Evolutionary conservation across 2,797 vertebrate species (phyloP).

Genomic region (Coregonus sp.): DNA sequence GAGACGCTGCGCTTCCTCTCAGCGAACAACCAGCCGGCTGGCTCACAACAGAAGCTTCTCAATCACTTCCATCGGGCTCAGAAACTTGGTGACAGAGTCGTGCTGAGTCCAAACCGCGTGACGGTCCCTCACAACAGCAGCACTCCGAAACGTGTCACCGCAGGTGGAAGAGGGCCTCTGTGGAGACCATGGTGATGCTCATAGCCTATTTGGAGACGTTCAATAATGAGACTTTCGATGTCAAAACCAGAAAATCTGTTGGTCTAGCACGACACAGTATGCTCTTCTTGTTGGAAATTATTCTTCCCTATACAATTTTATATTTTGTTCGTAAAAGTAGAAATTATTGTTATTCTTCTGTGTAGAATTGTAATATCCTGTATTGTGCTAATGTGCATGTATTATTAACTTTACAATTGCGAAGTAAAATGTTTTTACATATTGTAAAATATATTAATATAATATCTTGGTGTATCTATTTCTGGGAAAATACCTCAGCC

Average conservation of each 20-base stretch:
- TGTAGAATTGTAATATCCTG: slow-evolving; percentile 32
- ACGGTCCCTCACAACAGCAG: neutral
- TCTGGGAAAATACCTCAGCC: slow-evolving; percentile 23
- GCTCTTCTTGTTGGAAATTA: slow-evolving; percentile 33
- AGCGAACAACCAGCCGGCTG: slow-evolving; percentile 51
- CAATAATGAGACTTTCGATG: neutral
- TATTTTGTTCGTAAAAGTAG: slow-evolving; percentile 32
- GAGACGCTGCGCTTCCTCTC: slow-evolving; percentile 69
- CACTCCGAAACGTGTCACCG: slow-evolving; percentile 6
- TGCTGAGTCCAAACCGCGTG: neutral
- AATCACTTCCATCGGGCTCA: slow-evolving; percentile 47
- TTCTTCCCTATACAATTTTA: slow-evolving; percentile 30
- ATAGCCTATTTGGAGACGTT: neutral
- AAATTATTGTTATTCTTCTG: slow-evolving; percentile 26
- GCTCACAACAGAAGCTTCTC: slow-evolving; percentile 53
- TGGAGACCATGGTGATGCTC: slow-evolving; percentile 73
- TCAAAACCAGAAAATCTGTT: slow-evolving; percentile 19
- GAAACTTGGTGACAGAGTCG: neutral
- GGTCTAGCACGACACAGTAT: slow-evolving; percentile 10
- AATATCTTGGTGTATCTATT: slow-evolving; percentile 17
- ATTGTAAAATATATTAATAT: slow-evolving; percentile 37
- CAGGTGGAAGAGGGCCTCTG: slow-evolving; percentile 21
- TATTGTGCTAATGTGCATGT: slow-evolving; percentile 22
- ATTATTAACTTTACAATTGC: slow-evolving; percentile 32
- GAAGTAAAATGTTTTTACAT: slow-evolving; percentile 45